These are phyloP conservation scores for Dicrostonyx torquatus DNA, from an alignment of 2,797 vertebrate species.

Conservation along the genomic window DNA sequence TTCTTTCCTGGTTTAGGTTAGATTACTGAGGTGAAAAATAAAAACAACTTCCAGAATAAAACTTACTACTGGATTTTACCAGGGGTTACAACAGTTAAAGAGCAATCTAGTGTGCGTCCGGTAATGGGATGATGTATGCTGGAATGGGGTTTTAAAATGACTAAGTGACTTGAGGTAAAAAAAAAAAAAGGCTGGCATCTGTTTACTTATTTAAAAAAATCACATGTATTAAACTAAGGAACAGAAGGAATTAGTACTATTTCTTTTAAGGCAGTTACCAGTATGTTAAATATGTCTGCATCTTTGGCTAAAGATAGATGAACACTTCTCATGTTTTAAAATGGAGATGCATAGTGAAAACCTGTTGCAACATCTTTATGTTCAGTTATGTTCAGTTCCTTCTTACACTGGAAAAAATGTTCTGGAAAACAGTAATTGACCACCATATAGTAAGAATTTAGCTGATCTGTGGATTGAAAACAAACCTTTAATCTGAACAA, in stretches of 20 bases:
- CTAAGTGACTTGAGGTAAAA: background rate
- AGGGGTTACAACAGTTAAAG: background rate
- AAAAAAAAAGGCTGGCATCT: background rate
- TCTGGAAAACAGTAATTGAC: conserved; percentile 45
- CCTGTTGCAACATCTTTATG: conserved; percentile 65
- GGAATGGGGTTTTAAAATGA: background rate
- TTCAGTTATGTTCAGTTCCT: background rate
- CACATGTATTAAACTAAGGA: conserved; percentile 32
- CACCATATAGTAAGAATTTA: background rate
- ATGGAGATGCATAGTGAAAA: conserved; percentile 63
- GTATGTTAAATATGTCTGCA: conserved; percentile 43
- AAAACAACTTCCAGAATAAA: background rate
- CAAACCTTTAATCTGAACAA: background rate
- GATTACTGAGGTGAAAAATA: background rate
- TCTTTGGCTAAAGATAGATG: conserved; percentile 72
- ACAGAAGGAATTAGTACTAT: conserved; percentile 17
- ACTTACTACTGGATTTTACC: background rate
- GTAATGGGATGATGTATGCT: background rate
- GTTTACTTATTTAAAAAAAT: background rate
- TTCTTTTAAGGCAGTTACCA: conserved; percentile 19
- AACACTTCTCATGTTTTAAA: conserved; percentile 72
- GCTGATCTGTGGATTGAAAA: conserved; percentile 51
- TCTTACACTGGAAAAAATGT: background rate
- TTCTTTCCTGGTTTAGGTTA: conserved; percentile 1
- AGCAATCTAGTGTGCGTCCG: background rate